A percentile compares a stretch with the other conserved stretches of the same genome.
Conservation (phyloP, 1,140 invertebrate species). For the Littorina saxatilis region DNA sequence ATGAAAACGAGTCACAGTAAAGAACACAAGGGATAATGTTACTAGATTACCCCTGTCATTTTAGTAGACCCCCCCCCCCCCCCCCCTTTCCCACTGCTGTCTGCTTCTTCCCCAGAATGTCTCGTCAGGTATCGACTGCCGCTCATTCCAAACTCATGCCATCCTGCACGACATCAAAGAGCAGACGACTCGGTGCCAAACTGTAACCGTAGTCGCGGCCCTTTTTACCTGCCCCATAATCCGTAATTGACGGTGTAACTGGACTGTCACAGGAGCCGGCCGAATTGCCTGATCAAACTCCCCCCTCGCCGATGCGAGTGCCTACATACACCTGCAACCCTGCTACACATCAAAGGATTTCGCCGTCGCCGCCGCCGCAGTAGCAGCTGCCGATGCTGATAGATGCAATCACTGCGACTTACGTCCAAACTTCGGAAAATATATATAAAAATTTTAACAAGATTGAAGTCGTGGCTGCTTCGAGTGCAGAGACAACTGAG, state of each 20-base stretch:
- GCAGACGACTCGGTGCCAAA: conserved; percentile 14
- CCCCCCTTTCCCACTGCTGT: not conserved
- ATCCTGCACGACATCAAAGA: conserved; percentile 36
- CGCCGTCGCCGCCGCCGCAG: too few relatives aligned
- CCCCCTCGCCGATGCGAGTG: not conserved
- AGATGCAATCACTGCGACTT: not conserved
- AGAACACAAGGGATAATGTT: too few relatives aligned
- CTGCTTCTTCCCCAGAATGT: conserved; percentile 18
- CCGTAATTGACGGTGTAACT: conserved; percentile 39
- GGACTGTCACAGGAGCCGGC: conserved; percentile 29
- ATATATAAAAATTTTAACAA: too few relatives aligned
- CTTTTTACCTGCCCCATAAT: conserved; percentile 28
- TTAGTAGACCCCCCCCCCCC: not conserved
- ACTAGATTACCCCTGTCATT: not conserved
- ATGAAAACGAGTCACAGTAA: too few relatives aligned
- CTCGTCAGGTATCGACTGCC: not conserved
- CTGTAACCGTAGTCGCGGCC: conserved; percentile 26
- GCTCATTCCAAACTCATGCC: conserved; percentile 4
- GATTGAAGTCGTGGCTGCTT: too few relatives aligned
- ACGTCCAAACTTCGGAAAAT: too few relatives aligned
- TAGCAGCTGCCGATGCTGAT: not conserved
- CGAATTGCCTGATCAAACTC: conserved; percentile 23
- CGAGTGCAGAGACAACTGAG: too few relatives aligned
- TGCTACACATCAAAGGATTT: conserved; percentile 12
- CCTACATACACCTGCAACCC: conserved; percentile 19